Evolutionary conservation across 2,888 invertebrate species (phyloP), one percentile per base, ranked within the genome.

Genomic region (Lithosia quadra): DNA sequence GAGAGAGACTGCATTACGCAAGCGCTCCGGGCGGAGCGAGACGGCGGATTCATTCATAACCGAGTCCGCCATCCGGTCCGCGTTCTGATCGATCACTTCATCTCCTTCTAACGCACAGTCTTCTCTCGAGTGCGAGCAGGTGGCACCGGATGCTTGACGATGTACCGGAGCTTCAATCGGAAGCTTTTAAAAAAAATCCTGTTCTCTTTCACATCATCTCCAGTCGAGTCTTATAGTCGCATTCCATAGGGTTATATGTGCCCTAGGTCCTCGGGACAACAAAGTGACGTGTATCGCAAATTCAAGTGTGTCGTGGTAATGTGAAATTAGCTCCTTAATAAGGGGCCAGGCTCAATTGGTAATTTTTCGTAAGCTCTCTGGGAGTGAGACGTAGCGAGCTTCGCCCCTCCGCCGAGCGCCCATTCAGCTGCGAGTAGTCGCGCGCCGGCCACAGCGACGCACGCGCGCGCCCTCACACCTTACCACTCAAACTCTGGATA

Each of bases 1-100:
- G 90, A 92, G 85, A 83, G 93, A 91, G 92, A 92, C 84, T 75
- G 70, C 78, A 81, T 79, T 84, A 87, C 83, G 84, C 80, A 78
- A 84, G 83, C 78, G 79, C 75, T 75, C 76, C 72, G 69, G 90
- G 76, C 69, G 80, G 91, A 94, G 85, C 87, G 84, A 89, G 95
- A 95, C 86, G 81, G 90, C 84, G 79, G 90, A 95, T 95, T 94
- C 95, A 95, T 95, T 95, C 95, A 95, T 95, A 93, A 95, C 93
- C 87, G 91, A 93, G 93, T 91, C 92, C 88, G 91, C 94, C 94
- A 94, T 95, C 94, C 93, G 94, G 94, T 93, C 93, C 91, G 88
- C 87, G 91, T 88, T 90, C 90, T 91, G 91, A 90, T 91, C 90
- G 90, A 90, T 92, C 91, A 91, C 88, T 93, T 92, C 88, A 94